phyloP scores from a whole-genome alignment of 2,113 vertebrate species.

The Vulpes vulpes region DNA sequence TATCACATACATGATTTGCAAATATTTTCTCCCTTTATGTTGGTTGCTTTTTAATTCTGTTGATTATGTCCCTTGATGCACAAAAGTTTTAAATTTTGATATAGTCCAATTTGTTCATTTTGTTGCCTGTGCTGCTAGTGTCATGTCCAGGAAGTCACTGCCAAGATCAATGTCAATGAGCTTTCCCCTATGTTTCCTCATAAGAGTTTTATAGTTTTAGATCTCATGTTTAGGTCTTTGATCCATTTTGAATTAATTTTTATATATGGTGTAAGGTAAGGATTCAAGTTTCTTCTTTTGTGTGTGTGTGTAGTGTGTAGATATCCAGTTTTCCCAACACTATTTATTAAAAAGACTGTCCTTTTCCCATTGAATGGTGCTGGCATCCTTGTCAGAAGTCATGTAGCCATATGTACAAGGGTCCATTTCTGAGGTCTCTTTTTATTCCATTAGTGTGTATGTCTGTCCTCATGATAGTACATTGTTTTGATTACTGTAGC shows the following conservation, averaged over 20 bases:
- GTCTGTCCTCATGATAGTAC: not conserved
- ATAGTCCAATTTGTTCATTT: not conserved
- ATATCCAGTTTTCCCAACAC: slow-evolving; percentile 1
- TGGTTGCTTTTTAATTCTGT: not conserved
- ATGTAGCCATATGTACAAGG: not conserved
- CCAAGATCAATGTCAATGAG: not conserved
- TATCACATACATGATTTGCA: not conserved
- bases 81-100: not conserved
- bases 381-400: not conserved
- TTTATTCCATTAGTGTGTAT: not conserved
- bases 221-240: not conserved
- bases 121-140: not conserved
- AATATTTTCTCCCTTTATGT: not conserved
- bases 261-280: not conserved
- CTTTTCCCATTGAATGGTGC: not conserved
- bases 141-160: not conserved
- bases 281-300: not conserved
- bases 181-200: not conserved
- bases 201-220: not conserved
- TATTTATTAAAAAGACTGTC: not conserved
- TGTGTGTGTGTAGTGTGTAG: not conserved
- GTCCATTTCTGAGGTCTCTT: not conserved
- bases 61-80: not conserved
- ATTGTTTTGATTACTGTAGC: not conserved
- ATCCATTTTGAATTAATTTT: not conserved